These are phyloP conservation scores for Lepus townsendii DNA, from an alignment of 2,797 vertebrate genomes.

Conservation along the genomic window DNA sequence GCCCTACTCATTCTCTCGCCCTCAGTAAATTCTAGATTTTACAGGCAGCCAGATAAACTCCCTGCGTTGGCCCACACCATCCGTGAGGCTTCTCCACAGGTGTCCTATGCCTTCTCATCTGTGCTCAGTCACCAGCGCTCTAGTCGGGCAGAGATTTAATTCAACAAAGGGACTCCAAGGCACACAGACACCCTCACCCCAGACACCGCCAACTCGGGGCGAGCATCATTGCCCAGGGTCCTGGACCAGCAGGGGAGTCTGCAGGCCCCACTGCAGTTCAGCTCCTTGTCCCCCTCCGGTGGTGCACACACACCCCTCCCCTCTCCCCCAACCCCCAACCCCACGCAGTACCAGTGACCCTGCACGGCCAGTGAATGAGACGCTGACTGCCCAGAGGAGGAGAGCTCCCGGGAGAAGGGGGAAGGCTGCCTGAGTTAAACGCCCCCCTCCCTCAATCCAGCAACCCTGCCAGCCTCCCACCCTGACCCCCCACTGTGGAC, in stretches of 20 bases:
- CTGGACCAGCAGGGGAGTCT: neutral
- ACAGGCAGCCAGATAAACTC: neutral
- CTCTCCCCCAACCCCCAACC: too few relatives aligned
- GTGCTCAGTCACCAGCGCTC: neutral
- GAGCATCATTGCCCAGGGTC: neutral
- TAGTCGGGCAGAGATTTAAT: neutral
- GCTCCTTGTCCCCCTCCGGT: neutral
- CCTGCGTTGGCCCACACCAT: neutral
- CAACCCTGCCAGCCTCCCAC: neutral
- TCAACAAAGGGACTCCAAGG: neutral
- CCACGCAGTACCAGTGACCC: neutral
- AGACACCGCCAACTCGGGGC: neutral
- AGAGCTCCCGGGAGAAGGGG: neutral
- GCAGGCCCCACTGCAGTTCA: neutral
- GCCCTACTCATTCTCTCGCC: neutral
- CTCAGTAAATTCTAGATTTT: neutral
- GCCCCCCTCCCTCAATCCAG: neutral
- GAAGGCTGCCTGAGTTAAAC: neutral
- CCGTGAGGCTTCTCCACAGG: neutral
- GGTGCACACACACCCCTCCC: neutral
- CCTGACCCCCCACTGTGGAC: neutral
- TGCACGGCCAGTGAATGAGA: neutral
- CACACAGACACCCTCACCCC: too few relatives aligned
- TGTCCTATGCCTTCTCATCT: neutral
- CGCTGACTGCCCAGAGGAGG: neutral